Evolutionary conservation across 2,113 vertebrate species (phyloP).

Genomic region (Ahaetulla prasina): DNA sequence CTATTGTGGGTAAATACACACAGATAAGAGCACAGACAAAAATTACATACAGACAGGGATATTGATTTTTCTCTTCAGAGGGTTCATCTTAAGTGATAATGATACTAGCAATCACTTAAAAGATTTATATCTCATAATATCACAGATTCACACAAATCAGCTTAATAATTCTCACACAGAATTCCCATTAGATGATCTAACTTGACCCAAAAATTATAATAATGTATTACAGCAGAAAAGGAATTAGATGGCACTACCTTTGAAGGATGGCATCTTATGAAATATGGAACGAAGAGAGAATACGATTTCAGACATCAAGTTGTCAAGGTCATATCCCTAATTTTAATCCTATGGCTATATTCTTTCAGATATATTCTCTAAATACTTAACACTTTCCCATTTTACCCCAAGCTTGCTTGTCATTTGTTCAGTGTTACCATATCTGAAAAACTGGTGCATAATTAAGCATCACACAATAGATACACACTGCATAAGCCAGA

Average conservation of each 20-base stretch:
- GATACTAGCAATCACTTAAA: neutral
- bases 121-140: neutral
- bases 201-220: neutral
- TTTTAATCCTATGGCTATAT: neutral
- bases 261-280: neutral
- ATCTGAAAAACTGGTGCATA: slow-evolving; percentile 15
- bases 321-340: neutral
- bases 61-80: neutral
- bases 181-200: neutral
- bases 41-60: neutral
- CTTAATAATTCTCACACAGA: neutral
- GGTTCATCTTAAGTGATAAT: neutral
- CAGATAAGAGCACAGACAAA: neutral
- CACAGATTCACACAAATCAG: neutral
- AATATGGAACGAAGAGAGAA: neutral
- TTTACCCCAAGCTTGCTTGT: neutral
- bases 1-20: neutral
- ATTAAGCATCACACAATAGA: slow-evolving; percentile 25
- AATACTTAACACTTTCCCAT: neutral
- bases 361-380: neutral
- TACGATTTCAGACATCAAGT: neutral
- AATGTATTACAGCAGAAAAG: neutral
- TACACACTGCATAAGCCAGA: slow-evolving; percentile 9
- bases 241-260: neutral
- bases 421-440: slow-evolving; percentile 7